These are phyloP conservation scores for Parazoanthus swiftii DNA, from an alignment of 92 coral and sea anemone species.

Conservation along the genomic window DNA sequence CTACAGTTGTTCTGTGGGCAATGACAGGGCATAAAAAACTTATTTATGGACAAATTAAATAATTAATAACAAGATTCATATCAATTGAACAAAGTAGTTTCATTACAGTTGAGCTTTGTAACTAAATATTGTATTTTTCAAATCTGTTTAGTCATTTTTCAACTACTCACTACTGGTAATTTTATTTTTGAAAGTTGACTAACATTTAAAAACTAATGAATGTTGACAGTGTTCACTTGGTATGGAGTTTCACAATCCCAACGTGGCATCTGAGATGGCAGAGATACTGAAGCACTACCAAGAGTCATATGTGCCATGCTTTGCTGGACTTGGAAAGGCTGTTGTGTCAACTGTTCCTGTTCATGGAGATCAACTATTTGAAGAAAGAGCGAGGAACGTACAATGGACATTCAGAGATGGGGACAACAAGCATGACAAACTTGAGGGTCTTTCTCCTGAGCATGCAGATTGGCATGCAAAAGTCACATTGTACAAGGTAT, in stretches of 20 bases:
- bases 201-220: too few relatives aligned
- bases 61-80: too few relatives aligned
- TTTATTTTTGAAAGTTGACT: too few relatives aligned
- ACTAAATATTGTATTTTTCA: too few relatives aligned
- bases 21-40: too few relatives aligned
- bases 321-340: background rate
- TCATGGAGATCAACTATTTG: background rate
- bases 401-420: background rate
- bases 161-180: too few relatives aligned
- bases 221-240: constrained; percentile 20
- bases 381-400: background rate
- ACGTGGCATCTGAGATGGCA: constrained; percentile 44
- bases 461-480: background rate
- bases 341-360: background rate
- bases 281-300: constrained; percentile 17
- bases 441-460: background rate
- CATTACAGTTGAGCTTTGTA: too few relatives aligned
- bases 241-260: constrained; percentile 39
- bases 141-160: too few relatives aligned
- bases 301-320: background rate
- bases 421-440: background rate
- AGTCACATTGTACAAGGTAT: background rate
- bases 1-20: too few relatives aligned
- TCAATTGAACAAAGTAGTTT: too few relatives aligned
- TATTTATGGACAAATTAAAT: too few relatives aligned